phyloP scores from a whole-genome alignment of 2,797 vertebrate species.

The Lacerta bilineata region DNA sequence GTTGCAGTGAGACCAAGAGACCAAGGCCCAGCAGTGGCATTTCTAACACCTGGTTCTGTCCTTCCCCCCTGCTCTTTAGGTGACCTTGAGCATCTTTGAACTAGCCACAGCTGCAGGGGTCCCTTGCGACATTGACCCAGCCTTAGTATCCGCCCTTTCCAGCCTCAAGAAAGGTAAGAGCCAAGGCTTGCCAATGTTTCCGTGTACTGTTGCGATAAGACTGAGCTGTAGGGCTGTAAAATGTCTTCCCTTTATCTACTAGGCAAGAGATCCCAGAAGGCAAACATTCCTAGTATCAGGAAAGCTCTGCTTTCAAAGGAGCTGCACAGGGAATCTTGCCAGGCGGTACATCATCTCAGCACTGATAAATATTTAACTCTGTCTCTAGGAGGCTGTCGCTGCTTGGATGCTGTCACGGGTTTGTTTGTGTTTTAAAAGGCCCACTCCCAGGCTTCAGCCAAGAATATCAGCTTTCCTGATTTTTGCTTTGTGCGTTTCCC shows the following conservation, averaged over 20 bases:
- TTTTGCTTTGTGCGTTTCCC: slow-evolving; percentile 1
- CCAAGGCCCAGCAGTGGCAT: background rate
- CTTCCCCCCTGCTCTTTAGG: slow-evolving; percentile 74
- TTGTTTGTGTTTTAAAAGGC: slow-evolving; percentile 33
- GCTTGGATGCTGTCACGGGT: slow-evolving; percentile 26
- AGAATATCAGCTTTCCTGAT: background rate
- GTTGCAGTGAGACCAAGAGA: background rate
- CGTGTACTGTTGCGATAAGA: background rate
- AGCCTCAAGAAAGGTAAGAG: slow-evolving; percentile 86
- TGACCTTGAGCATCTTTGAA: slow-evolving; percentile 89
- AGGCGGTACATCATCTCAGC: slow-evolving; percentile 9
- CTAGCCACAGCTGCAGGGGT: slow-evolving; percentile 90
- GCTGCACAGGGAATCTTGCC: background rate
- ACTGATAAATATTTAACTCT: slow-evolving; percentile 46
- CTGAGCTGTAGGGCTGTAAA: background rate
- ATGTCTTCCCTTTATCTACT: background rate
- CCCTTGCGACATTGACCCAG: slow-evolving; percentile 90
- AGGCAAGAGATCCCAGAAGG: background rate
- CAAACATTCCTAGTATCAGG: background rate
- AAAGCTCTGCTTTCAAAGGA: background rate
- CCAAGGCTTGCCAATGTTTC: background rate
- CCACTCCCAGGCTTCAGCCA: background rate
- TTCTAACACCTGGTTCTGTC: background rate
- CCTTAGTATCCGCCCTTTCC: slow-evolving; percentile 85
- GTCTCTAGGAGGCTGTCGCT: slow-evolving; percentile 15